Base-by-base conservation (phyloP, 2,888 invertebrate genomes). In the Oligia latruncula region DNA sequence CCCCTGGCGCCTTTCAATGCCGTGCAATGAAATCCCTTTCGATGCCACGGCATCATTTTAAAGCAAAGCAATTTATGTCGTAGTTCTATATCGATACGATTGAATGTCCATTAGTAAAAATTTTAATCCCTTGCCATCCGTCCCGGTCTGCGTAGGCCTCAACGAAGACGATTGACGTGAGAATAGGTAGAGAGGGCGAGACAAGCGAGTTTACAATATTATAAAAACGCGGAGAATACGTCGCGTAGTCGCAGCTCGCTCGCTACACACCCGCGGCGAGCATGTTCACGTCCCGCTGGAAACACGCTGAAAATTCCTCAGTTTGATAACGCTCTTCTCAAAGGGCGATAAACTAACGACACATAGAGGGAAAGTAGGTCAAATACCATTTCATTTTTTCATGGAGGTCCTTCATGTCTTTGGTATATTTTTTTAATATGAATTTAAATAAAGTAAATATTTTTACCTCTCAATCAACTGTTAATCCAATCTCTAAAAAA, bases 291-390 rank as follows among this genome's bases (percentile, higher is more conserved):
- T 62, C 62, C n/a, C 17, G n/a, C 40, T n/a, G 6, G 3, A 62
- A 64, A 62, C 23, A 58, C 23, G 17, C 35, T 60, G 23, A 4
- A 5, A n/a, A 60, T 4, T n/a, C 17, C 1, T 20, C 40, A 71
- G 40, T 17, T n/a, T 64, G 62, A 64, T 62, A n/a, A n/a, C 11
- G 40, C 4, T 40, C 11, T 71, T 20, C 11, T 17, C 35, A n/a
- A 83, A 66, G 8, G 29, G 43, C 4, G 43, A 77, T 60, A 60
- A 77, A 80, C 78, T 83, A 83, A 77, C 78, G 83, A 5, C 77
- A 83, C 78, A 78, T 83, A 66, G 13, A 60, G n/a, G 46, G 4
- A 71, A 71, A 64, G 40, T 65, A 40, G 40, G 40, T 40, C 11
- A 40, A 65, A 65, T 1, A 64, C 29, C 62, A 62, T 64, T 64